Evolutionary conservation across 1,140 invertebrate species (phyloP).

Genomic region (Sycobia sp.): DNA sequence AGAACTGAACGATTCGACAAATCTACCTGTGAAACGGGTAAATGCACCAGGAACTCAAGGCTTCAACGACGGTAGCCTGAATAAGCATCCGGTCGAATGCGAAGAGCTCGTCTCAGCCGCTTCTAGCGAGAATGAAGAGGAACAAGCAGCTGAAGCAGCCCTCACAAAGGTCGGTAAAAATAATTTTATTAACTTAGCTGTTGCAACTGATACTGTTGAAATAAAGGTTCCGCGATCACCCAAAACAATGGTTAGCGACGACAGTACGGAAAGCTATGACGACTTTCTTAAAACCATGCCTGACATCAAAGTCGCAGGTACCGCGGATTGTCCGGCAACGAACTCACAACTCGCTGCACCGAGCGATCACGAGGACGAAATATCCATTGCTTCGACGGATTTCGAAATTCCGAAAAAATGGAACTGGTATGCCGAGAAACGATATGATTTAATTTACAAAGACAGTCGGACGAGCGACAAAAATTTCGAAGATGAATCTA

Average conservation of each 20-base stretch:
- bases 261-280: constrained; percentile 19
- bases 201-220: too few relatives aligned
- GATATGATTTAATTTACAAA: constrained; percentile 21
- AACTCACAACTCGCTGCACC: constrained; percentile 31
- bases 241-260: background rate
- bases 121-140: background rate
- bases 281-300: constrained; percentile 45
- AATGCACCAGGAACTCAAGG: background rate
- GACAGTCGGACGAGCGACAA: background rate
- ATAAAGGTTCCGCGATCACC: background rate
- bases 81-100: background rate
- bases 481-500: background rate
- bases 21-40: too few relatives aligned
- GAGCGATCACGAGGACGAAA: background rate
- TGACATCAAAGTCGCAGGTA: constrained; percentile 42
- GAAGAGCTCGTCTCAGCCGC: constrained; percentile 1
- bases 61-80: background rate
- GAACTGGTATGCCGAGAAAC: constrained; percentile 13
- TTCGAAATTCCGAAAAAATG: background rate
- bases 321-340: constrained; percentile 39
- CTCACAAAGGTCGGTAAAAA: constrained; percentile 2
- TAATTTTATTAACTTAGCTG: too few relatives aligned
- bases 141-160: background rate
- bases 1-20: too few relatives aligned
- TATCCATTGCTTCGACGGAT: background rate